Evolutionary conservation across 2,113 vertebrate genomes (phyloP).

Genomic region (Oncorhynchus nerka): DNA sequence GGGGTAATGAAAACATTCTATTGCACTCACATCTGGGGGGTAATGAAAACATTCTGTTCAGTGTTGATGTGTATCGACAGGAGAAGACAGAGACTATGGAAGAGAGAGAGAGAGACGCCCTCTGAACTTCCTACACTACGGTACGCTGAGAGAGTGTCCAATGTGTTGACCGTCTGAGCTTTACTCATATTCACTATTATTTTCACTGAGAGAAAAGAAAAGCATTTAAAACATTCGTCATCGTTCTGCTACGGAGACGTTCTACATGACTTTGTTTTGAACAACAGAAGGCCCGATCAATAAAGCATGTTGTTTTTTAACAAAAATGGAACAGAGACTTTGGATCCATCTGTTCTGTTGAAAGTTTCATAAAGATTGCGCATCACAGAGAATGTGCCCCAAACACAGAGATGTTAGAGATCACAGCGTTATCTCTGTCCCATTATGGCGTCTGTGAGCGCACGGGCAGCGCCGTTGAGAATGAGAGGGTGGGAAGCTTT

Average conservation of each 20-base stretch:
- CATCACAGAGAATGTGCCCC: too few relatives aligned
- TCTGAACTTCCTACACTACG: not conserved
- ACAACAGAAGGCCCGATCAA: constrained; percentile 46
- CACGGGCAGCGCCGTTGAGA: too few relatives aligned
- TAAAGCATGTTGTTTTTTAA: constrained; percentile 70
- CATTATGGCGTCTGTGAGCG: too few relatives aligned
- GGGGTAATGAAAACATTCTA: too few relatives aligned
- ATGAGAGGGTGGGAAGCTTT: too few relatives aligned
- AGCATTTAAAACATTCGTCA: constrained; percentile 10
- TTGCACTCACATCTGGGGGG: too few relatives aligned
- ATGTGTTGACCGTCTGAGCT: constrained; percentile 32
- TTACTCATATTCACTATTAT: constrained; percentile 51
- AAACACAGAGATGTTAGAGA: too few relatives aligned
- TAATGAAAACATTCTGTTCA: too few relatives aligned
- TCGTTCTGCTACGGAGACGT: constrained; percentile 31
- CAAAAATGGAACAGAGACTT: constrained; percentile 16
- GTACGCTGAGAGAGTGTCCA: constrained; percentile 38
- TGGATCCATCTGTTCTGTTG: not conserved
- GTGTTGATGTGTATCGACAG: not conserved
- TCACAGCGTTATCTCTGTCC: too few relatives aligned
- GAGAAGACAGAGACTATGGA: constrained; percentile 18
- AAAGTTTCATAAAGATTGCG: too few relatives aligned
- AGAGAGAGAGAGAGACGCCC: constrained; percentile 11
- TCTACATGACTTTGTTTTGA: constrained; percentile 23
- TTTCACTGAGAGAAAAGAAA: constrained; percentile 39